Evolutionary conservation across 2,888 invertebrate genomes (phyloP).

Genomic region (Lasius platythorax): DNA sequence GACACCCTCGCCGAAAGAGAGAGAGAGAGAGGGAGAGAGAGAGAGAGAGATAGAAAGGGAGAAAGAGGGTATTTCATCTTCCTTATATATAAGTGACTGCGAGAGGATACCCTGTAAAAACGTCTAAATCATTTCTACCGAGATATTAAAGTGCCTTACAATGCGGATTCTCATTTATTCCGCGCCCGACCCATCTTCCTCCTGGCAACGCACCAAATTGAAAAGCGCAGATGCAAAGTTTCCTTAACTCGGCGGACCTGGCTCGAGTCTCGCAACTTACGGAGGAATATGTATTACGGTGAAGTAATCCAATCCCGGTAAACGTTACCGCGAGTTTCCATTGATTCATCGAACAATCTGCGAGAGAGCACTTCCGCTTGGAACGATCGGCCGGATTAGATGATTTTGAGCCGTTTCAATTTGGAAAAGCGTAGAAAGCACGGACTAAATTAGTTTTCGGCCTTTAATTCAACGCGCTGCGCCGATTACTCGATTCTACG

Average conservation of each 20-base stretch:
- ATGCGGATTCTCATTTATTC: constrained; percentile 71
- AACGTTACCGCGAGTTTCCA: constrained; percentile 72
- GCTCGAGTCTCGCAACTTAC: constrained; percentile 61
- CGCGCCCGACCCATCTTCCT: constrained; percentile 63
- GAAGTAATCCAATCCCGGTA: constrained; percentile 75
- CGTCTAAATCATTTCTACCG: constrained; percentile 64
- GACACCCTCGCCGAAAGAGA: constrained; percentile 37
- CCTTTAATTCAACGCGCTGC: constrained; percentile 32
- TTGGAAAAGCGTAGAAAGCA: constrained; percentile 53
- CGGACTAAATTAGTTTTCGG: constrained; percentile 27
- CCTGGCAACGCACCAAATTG: constrained; percentile 84
- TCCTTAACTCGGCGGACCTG: constrained; percentile 67
- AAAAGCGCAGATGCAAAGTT: constrained; percentile 81
- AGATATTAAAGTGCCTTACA: constrained; percentile 82
- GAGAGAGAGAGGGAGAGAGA: background rate
- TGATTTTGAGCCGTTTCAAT: constrained; percentile 62
- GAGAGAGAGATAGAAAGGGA: background rate
- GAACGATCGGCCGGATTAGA: constrained; percentile 66
- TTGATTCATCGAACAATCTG: constrained; percentile 76
- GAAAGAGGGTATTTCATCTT: constrained; percentile 45
- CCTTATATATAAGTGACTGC: constrained; percentile 52
- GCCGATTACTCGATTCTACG: background rate
- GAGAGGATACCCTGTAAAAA: constrained; percentile 69
- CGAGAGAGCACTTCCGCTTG: constrained; percentile 64
- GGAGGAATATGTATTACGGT: constrained; percentile 74